Percentiles rank a stretch among this genome's conserved stretches.
Conservation (phyloP, 2,113 vertebrate species). For the Ploceus nigricollis region DNA sequence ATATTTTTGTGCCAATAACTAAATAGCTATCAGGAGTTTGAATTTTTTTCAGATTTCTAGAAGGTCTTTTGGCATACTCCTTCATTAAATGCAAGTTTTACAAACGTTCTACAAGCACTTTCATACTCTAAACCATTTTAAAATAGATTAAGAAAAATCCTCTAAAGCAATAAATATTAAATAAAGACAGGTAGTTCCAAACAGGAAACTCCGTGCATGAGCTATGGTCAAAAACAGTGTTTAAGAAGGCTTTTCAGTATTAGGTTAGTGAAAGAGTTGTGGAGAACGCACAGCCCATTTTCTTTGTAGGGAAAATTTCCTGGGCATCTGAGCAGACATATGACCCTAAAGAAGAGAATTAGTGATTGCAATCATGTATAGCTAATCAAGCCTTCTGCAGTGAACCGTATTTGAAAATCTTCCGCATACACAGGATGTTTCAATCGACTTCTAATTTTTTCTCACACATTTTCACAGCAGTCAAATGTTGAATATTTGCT, state of each 20-base stretch:
- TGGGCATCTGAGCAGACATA: conserved; percentile 56
- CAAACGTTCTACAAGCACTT: neutral
- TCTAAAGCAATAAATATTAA: conserved; percentile 8
- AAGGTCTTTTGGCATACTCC: neutral
- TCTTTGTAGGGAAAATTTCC: conserved; percentile 66
- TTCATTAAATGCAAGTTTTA: neutral
- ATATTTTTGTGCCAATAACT: neutral
- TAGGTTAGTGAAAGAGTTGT: conserved; percentile 33
- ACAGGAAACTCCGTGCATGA: conserved; percentile 9
- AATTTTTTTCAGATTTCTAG: neutral
- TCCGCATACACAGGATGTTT: conserved; percentile 17
- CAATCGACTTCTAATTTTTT: conserved; percentile 2
- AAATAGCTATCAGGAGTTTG: neutral
- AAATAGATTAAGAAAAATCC: conserved; percentile 1
- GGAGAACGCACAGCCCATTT: conserved; percentile 20
- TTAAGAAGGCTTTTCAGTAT: conserved; percentile 36
- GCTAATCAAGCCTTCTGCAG: conserved; percentile 68
- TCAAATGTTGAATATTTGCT: conserved; percentile 47
- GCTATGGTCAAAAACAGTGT: neutral
- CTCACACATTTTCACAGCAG: conserved; percentile 23
- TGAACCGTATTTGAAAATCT: conserved; percentile 64
- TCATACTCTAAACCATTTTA: neutral
- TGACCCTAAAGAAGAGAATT: conserved; percentile 70
- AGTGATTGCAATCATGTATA: conserved; percentile 73
- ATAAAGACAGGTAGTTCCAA: conserved; percentile 26